A percentile compares a stretch with the other conserved stretches of the same genome.
Evolutionary conservation across 2,888 invertebrate species (phyloP).

Genomic region (Diarsia dahlii): DNA sequence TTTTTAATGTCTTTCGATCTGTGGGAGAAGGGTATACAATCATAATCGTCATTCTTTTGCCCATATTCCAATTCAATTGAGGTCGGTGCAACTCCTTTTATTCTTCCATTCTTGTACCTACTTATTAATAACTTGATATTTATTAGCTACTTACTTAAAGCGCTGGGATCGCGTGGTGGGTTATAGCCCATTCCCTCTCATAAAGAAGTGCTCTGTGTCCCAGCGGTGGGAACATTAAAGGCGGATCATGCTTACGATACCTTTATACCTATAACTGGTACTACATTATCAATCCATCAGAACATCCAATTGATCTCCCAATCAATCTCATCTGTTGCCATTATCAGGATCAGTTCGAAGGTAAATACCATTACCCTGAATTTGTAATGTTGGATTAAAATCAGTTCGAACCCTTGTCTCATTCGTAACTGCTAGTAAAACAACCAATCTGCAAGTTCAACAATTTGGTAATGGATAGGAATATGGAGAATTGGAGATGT

Average conservation of each 20-base stretch:
- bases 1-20: neutral
- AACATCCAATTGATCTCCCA: slow-evolving; percentile 12
- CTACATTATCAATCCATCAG: neutral
- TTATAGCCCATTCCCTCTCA: too few species aligned
- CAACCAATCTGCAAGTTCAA: slow-evolving; percentile 39
- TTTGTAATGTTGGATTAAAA: slow-evolving; percentile 45
- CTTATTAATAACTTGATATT: too few species aligned
- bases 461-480: slow-evolving; percentile 28
- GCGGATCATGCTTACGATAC: too few species aligned
- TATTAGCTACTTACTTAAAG: too few species aligned
- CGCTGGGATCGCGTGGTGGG: too few species aligned
- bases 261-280: neutral
- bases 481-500: slow-evolving; percentile 6
- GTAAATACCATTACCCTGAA: slow-evolving; percentile 49
- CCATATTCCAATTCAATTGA: too few species aligned
- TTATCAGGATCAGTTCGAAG: slow-evolving; percentile 19
- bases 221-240: too few species aligned
- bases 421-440: slow-evolving; percentile 23
- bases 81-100: too few species aligned
- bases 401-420: slow-evolving; percentile 33
- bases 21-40: neutral
- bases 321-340: slow-evolving; percentile 28
- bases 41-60: too few species aligned
- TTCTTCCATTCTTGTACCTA: too few species aligned
- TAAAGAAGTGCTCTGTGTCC: too few species aligned